Evolutionary conservation across 2,797 vertebrate genomes (phyloP), one percentile per base, ranked within the genome.

Genomic region (Synanceia verrucosa): DNA sequence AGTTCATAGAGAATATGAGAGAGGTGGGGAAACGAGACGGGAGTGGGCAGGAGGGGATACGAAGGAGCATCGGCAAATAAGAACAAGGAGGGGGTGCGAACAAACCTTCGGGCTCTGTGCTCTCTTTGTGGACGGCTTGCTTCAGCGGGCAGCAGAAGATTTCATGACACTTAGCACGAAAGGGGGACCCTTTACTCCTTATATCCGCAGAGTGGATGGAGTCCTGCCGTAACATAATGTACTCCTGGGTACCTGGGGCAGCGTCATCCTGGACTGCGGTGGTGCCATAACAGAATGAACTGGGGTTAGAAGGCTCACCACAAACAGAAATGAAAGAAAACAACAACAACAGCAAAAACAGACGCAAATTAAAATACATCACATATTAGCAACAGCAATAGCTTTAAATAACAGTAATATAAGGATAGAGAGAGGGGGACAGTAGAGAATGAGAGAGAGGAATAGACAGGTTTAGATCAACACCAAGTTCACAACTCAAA

Each of bases 221-320:
- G 95, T 99, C 97, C 97, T 99, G 97, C 93, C 97, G 98, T 96
- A 99, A 97, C 97, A 98, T 99, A 99, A 99, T 99, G 96, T 99
- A 99, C 95, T 99, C 97, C 97, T 99, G 98, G 93, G 97, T 99
- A 97, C 96, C 98, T 96, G 97, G 96, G 93, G 95, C 97, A 93
- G 96, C 97, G 93, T 98, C 98, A 98, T 99, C 98, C 97, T 98
- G 96, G 97, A 98, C 98, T 99, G 98, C 86, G 94, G 94, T 95
- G 93, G 76, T 95, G 95, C 96, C 96, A 97, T 91, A 98, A 99
- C 97, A 98, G 96, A 99, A 98, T 95, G 97, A 98, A 98, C 92
- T 95, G 89, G 92, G 94, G 96, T 98, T 99, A 98, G 96, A 96
- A 95, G 82, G 76, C 80, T 91, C 84, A 91, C 86, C 88, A 85